A percentile compares a stretch with the other conserved stretches of the same genome.
These are phyloP conservation scores for Butorides virescens DNA, from an alignment of 2,113 vertebrate genomes.

Conservation along the genomic window DNA sequence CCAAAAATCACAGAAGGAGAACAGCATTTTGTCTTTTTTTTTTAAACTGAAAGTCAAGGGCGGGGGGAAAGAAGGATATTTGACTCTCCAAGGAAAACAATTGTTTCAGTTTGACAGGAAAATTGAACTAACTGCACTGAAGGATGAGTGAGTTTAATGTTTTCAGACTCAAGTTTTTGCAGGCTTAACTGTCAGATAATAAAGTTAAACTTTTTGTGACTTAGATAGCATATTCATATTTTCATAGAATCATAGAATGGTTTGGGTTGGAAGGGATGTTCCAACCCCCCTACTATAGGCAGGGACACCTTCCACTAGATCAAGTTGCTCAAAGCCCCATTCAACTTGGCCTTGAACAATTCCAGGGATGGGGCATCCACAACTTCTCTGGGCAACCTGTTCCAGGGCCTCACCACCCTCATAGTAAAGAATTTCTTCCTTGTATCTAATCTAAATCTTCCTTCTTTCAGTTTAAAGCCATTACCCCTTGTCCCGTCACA, in stretches of 20 bases:
- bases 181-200: constrained; percentile 3
- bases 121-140: constrained; percentile 32
- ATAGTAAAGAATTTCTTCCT: too few species aligned
- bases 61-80: neutral
- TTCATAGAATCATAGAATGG: neutral
- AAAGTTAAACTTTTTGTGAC: neutral
- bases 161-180: neutral
- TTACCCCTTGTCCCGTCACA: too few species aligned
- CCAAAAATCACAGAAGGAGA: neutral
- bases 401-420: too few species aligned
- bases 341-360: too few species aligned
- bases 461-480: too few species aligned
- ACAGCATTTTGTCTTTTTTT: neutral
- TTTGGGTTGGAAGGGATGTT: too few species aligned
- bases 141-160: neutral
- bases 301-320: too few species aligned
- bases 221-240: neutral
- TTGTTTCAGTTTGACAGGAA: constrained; percentile 42
- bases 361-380: too few species aligned
- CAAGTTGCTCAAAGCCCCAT: too few species aligned
- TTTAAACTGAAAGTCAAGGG: neutral
- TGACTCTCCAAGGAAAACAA: constrained; percentile 25
- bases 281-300: too few species aligned
- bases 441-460: too few species aligned
- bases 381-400: too few species aligned